Conservation (phyloP, 1,140 invertebrate genomes). For the Zaprionus tsacasi region DNA sequence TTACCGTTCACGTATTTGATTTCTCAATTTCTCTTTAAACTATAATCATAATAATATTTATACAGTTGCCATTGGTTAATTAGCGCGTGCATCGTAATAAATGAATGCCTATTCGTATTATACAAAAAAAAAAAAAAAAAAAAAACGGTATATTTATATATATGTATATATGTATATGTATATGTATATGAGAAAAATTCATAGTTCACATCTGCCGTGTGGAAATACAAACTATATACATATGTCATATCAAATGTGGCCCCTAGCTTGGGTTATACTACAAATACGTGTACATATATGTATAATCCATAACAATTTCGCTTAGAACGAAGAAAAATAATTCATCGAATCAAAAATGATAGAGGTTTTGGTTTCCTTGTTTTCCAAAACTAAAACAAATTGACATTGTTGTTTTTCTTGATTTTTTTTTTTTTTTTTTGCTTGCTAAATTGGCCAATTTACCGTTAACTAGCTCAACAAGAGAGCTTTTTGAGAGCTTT, state of each 20-base stretch:
- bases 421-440: slow-evolving; percentile 18
- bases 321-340: slow-evolving; percentile 6
- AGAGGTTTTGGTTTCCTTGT: neutral
- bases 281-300: slow-evolving; percentile 29
- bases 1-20: neutral
- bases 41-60: slow-evolving; percentile 66
- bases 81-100: slow-evolving; percentile 36
- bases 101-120: slow-evolving; percentile 18
- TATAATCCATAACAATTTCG: slow-evolving; percentile 46
- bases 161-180: slow-evolving; percentile 4
- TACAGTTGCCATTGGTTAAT: slow-evolving; percentile 61
- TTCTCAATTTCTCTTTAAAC: slow-evolving; percentile 39
- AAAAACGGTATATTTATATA: slow-evolving; percentile 15
- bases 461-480: slow-evolving; percentile 12
- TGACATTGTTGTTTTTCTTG: slow-evolving; percentile 44
- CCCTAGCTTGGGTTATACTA: slow-evolving; percentile 60
- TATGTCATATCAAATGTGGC: slow-evolving; percentile 50
- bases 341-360: neutral
- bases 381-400: slow-evolving; percentile 37
- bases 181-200: slow-evolving; percentile 19
- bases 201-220: slow-evolving; percentile 18
- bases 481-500: slow-evolving; percentile 7
- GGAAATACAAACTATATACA: slow-evolving; percentile 55
- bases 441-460: slow-evolving; percentile 36
- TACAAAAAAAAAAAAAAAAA: slow-evolving; percentile 18